Evolutionary conservation across 1,140 invertebrate species (phyloP), one percentile per base, ranked within the genome.

Genomic region (Trichomalopsis sarcophagae): DNA sequence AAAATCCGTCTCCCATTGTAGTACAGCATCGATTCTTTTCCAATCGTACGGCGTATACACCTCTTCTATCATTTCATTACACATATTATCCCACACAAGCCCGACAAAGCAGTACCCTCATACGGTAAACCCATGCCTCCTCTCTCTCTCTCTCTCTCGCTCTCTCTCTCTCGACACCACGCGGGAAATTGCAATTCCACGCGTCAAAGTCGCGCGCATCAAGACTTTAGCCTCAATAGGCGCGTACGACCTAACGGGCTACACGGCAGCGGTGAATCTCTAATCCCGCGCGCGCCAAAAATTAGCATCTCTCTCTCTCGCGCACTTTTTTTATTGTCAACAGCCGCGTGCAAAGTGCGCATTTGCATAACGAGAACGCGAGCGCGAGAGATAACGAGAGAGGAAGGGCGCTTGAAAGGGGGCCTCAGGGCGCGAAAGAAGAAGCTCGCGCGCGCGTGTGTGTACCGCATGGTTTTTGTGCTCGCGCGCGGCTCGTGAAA

Each of bases 311-410:
- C 55, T 62, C 21, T 50, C 50, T 27, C 27, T 27, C 27, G 0
- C 50, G 0, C 0, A 3, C 23, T 79, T 79, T 79, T 62, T 66
- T 30, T 68, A 21, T 68, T 75, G 55, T 23, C 44, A 55, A 47
- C 44, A 2, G n/a, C 27, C 23, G 21, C 55, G 40, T 27, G 27
- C n/a, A 21, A 33, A 36, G n/a, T 69, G 50, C 50, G 74, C 44
- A 84, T 84, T 79, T 84, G 36, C 75, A 78, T 84, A 84, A 84
- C 62, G 82, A 84, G 76, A 27, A 78, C 55, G 66, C 30, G 55
- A 21, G 27, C 1, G 11, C 6, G 62, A 21, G 27, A 23, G 80
- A 73, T 62, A 82, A 62, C 36, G 71, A 62, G 44, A 27, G 5
- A 47, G 11, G 23, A 9, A n/a, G 13, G 9, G 36, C 69, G 23